Evolutionary conservation across 2,888 invertebrate species (phyloP).

Genomic region (Hoplodrina ambigua): DNA sequence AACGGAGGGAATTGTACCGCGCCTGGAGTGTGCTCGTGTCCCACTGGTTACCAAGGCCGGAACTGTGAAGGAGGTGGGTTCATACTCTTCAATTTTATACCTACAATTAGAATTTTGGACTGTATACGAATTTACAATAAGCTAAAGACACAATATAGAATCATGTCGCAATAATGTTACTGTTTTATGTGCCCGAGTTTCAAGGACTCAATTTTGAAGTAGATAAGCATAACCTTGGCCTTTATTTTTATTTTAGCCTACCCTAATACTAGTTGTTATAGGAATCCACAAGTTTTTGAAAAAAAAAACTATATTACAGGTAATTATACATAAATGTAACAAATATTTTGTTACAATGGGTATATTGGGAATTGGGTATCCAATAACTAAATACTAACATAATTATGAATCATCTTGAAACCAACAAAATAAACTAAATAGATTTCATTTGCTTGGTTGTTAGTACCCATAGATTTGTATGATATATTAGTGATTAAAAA

Average conservation of each 20-base stretch:
- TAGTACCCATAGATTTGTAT: not conserved
- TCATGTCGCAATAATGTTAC: not conserved
- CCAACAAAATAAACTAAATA: not conserved
- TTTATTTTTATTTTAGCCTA: not conserved
- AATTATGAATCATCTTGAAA: not conserved
- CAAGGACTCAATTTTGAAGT: not conserved
- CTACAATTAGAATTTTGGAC: no score
- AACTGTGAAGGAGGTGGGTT: constrained; percentile 96
- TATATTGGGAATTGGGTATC: no score
- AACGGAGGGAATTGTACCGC: constrained; percentile 98
- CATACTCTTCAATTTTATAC: not conserved
- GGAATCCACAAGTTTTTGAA: not conserved
- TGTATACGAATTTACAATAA: no score
- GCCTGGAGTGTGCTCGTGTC: constrained; percentile 96
- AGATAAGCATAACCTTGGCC: not conserved
- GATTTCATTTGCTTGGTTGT: not conserved
- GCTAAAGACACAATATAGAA: not conserved
- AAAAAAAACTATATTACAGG: no score
- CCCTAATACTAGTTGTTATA: not conserved
- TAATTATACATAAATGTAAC: no score
- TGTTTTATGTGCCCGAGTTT: not conserved
- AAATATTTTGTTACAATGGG: no score
- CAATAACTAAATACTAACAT: no score
- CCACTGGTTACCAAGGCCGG: constrained; percentile 96
- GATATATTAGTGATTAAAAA: constrained; percentile 10